Conservation (phyloP, 2,113 vertebrate species). For the Vombatus ursinus region DNA sequence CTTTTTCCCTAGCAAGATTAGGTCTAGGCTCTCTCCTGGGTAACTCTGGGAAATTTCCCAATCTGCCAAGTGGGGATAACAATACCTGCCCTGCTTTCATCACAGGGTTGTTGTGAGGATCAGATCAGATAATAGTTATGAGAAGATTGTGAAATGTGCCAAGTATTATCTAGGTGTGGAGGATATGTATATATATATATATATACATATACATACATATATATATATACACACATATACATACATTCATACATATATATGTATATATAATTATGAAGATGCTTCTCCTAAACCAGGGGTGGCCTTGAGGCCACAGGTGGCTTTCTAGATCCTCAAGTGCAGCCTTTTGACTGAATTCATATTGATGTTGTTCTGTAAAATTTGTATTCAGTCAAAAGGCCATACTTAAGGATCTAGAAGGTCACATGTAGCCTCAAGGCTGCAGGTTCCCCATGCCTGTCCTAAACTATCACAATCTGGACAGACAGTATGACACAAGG, state of each 20-base stretch:
- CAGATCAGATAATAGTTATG: not conserved
- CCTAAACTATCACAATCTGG: not conserved
- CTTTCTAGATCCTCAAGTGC: too few relatives aligned
- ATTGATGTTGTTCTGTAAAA: too few relatives aligned
- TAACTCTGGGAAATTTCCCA: not conserved
- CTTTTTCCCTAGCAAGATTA: not conserved
- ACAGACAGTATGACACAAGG: not conserved
- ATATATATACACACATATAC: too few relatives aligned
- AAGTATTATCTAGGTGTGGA: not conserved
- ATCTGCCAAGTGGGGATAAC: not conserved
- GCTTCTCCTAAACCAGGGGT: not conserved
- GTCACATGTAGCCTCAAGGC: too few relatives aligned
- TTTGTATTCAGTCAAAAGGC: too few relatives aligned
- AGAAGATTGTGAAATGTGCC: not conserved
- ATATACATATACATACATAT: too few relatives aligned
- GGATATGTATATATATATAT: not conserved
- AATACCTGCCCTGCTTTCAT: not conserved
- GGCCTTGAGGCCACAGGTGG: too few relatives aligned
- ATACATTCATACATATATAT: too few relatives aligned
- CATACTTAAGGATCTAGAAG: too few relatives aligned
- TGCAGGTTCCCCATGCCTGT: too few relatives aligned
- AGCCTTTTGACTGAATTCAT: too few relatives aligned
- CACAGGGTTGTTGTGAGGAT: not conserved
- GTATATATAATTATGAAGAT: not conserved
- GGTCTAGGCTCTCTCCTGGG: not conserved